A percentile compares a stretch with the other conserved stretches of the same genome.
These are phyloP conservation scores for Diprion similis DNA, from an alignment of 1,140 invertebrate species.

Conservation along the genomic window DNA sequence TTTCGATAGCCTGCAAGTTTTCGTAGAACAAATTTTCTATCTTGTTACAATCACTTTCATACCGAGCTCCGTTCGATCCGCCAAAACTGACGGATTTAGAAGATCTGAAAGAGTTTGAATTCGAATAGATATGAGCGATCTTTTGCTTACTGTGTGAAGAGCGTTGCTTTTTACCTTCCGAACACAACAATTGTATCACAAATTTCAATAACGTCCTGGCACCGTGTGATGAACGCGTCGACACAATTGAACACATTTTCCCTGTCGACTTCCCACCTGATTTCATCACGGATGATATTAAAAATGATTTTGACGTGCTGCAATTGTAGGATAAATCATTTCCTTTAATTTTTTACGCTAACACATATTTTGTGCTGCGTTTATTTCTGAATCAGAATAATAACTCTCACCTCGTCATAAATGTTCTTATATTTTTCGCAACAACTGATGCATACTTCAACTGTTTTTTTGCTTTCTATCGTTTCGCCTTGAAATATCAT, in stretches of 20 bases:
- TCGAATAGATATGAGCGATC: slow-evolving; percentile 4
- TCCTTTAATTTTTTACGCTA: slow-evolving; percentile 23
- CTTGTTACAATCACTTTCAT: slow-evolving; percentile 70
- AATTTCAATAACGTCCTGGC: slow-evolving; percentile 85
- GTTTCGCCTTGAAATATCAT: slow-evolving; percentile 72
- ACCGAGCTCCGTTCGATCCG: slow-evolving; percentile 74
- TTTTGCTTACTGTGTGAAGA: slow-evolving; percentile 23
- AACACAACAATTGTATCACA: slow-evolving; percentile 78
- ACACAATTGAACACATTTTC: slow-evolving; percentile 84
- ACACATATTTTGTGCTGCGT: background rate
- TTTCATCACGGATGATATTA: slow-evolving; percentile 45
- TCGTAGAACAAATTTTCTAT: slow-evolving; percentile 72
- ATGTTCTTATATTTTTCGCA: slow-evolving; percentile 78
- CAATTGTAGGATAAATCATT: slow-evolving; percentile 15
- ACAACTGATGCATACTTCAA: slow-evolving; percentile 77
- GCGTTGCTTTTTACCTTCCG: slow-evolving; percentile 62
- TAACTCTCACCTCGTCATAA: slow-evolving; percentile 65
- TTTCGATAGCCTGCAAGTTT: slow-evolving; percentile 68
- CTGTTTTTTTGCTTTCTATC: slow-evolving; percentile 70
- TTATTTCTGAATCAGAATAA: background rate
- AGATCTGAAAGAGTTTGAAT: slow-evolving; percentile 43
- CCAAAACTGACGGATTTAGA: slow-evolving; percentile 59
- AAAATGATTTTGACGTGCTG: slow-evolving; percentile 41
- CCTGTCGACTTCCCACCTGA: slow-evolving; percentile 74
- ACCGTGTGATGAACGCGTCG: slow-evolving; percentile 84